Conservation (phyloP, 2,113 vertebrate genomes). For the Lanius ludovicianus region DNA sequence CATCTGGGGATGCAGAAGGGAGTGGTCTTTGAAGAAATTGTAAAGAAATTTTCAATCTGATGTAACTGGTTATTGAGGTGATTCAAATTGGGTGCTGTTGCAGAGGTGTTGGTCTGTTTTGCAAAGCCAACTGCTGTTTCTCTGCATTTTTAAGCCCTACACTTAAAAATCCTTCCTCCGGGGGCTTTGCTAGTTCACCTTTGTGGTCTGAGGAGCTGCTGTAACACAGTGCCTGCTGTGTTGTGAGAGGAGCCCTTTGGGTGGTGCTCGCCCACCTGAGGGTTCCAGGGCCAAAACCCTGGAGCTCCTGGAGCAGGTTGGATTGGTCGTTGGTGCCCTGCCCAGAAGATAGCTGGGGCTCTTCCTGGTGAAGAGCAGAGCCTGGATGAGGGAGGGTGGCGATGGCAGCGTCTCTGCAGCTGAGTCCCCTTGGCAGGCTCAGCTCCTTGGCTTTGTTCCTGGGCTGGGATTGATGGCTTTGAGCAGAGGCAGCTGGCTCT, state of each 20-base stretch:
- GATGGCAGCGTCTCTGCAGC: constrained; percentile 2
- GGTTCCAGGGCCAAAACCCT: not conserved
- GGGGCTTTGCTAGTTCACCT: not conserved
- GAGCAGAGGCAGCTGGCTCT: constrained; percentile 61
- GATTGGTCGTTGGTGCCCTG: not conserved
- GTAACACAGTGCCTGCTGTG: not conserved
- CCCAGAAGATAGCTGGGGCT: not conserved
- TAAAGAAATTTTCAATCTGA: not conserved
- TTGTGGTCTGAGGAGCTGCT: not conserved
- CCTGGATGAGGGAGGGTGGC: not conserved
- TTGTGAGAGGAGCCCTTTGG: not conserved
- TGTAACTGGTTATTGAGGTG: not conserved
- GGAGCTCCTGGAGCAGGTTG: not conserved
- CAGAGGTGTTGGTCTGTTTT: not conserved
- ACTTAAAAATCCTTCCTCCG: not conserved
- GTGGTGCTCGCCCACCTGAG: not conserved
- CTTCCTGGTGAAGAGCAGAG: not conserved
- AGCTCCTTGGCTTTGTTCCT: constrained; percentile 46
- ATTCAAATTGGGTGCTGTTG: not conserved
- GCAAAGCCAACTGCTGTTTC: not conserved
- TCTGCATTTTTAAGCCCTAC: not conserved
- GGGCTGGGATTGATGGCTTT: constrained; percentile 6
- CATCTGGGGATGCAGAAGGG: not conserved
- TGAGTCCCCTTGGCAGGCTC: constrained; percentile 45
- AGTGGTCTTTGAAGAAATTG: not conserved